Conservation (phyloP, 1,140 invertebrate genomes). For the Pogonus chalceus region DNA sequence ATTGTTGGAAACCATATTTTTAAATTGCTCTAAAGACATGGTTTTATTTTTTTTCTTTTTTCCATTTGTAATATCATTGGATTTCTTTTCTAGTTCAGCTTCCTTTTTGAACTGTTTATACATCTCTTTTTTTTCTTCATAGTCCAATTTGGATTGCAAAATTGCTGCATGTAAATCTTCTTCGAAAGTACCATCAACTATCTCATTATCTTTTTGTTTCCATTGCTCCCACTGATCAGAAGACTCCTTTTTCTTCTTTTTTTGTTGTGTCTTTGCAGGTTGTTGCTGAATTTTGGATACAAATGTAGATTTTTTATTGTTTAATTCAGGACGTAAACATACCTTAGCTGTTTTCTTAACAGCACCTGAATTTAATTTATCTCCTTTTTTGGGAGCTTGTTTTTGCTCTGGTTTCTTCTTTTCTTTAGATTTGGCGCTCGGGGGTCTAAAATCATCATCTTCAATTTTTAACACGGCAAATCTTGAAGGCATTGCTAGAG, state of each 20-base stretch:
- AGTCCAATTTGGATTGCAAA: constrained; percentile 56
- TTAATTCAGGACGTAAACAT: constrained; percentile 7
- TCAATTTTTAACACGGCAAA: constrained; percentile 50
- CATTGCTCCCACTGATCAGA: constrained; percentile 48
- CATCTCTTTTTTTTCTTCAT: constrained; percentile 51
- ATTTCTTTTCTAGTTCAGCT: constrained; percentile 37
- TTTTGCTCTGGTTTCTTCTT: constrained; percentile 28
- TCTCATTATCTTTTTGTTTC: constrained; percentile 49
- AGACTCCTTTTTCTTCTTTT: constrained; percentile 31
- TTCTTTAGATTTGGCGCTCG: constrained; percentile 27
- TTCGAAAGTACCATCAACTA: constrained; percentile 53
- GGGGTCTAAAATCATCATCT: constrained; percentile 40
- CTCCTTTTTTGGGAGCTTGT: constrained; percentile 15
- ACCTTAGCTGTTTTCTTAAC: constrained; percentile 16
- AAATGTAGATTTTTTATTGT: constrained; percentile 2
- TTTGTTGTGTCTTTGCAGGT: constrained; percentile 18
- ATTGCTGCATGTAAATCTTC: constrained; percentile 56
- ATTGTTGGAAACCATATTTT: constrained; percentile 34
- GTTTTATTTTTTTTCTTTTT: constrained; percentile 56
- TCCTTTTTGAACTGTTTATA: constrained; percentile 39
- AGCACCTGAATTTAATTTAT: constrained; percentile 28
- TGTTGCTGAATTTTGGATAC: not conserved
- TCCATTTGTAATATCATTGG: constrained; percentile 26
- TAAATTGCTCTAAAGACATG: constrained; percentile 57
- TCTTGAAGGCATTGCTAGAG: constrained; percentile 45